Base-by-base conservation (phyloP, 2,888 invertebrate species). In the Apeira syringaria region DNA sequence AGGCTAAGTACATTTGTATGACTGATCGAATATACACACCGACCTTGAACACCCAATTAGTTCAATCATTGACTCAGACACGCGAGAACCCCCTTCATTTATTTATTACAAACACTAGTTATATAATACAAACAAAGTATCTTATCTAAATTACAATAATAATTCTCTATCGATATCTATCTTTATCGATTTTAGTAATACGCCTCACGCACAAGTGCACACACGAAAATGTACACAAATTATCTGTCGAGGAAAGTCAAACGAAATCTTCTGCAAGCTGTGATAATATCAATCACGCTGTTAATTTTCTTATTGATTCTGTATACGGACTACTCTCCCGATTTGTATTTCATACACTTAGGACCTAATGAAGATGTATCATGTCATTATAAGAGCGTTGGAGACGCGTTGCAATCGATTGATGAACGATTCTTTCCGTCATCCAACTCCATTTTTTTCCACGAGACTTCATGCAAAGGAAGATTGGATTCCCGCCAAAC, bases 401-500 rank as follows among this genome's bases (percentile, higher is more conserved):
- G 36, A 1, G 48, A 49, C 30, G 43, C 40, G 3, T 31, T 53
- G 12, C 27, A 30, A n/a, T 5, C 28, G 4, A 10, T 41, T 5
- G 36, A 47, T 9, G 27, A 27, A 1, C n/a, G 24, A 3, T 53
- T 47, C 15, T 34, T 30, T 1, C 47, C 53, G 3, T 7, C 29
- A 9, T n/a, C 39, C 0, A 36, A 51, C 17, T 38, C 51, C 0
- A 54, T 54, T 11, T 54, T 42, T 44, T 54, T 54, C 31, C 53
- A 51, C 31, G 43, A 48, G 93, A 93, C 93, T 0, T 92, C 93
- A 0, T 93, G 93, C 58, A 82, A 74, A 2, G 80, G 84, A 5
- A 52, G 65, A 0, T 62, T 93, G 15, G 85, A 80, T 9, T 53
- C 58, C 0, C 51, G 62, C n/a, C 59, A 59, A 35, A 64, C 65